A percentile compares a stretch with the other conserved stretches of the same genome.
These are phyloP conservation scores for Danio kyathit DNA, from an alignment of 2,797 vertebrate species.

Conservation along the genomic window DNA sequence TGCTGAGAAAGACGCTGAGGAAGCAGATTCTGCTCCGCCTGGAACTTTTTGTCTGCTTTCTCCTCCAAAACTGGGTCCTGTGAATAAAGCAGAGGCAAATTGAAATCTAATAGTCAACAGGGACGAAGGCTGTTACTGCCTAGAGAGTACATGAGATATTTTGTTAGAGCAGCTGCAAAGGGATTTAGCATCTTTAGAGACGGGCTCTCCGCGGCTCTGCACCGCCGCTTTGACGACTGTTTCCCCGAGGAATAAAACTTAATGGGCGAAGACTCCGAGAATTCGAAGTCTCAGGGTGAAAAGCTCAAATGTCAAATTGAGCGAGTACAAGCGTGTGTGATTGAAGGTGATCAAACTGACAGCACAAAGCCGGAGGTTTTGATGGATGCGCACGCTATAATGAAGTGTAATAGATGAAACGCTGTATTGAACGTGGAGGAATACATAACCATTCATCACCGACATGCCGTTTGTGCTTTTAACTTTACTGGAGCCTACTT, in stretches of 20 bases:
- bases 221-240: conserved; percentile 20
- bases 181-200: conserved; percentile 10
- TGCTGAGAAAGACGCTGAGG: neutral
- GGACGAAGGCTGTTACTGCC: conserved; percentile 31
- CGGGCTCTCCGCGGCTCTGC: conserved; percentile 30
- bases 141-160: conserved; percentile 14
- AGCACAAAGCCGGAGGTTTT: conserved; percentile 22
- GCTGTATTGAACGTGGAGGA: conserved; percentile 5
- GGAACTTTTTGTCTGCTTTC: conserved; percentile 52
- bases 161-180: conserved; percentile 15
- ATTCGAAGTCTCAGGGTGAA: conserved; percentile 34
- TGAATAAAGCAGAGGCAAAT: conserved; percentile 12
- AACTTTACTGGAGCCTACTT: conserved; percentile 11
- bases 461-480: conserved; percentile 19
- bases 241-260: conserved; percentile 47
- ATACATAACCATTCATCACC: conserved; percentile 36
- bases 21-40: neutral
- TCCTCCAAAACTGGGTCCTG: conserved; percentile 60
- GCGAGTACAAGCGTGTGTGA: conserved; percentile 23
- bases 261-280: conserved; percentile 46
- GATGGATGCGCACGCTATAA: conserved; percentile 31
- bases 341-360: conserved; percentile 44
- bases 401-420: conserved; percentile 43
- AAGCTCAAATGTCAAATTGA: conserved; percentile 38
- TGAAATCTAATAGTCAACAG: conserved; percentile 21